These are phyloP conservation scores for Danio albolineatus DNA, from an alignment of 2,797 vertebrate genomes.

Conservation along the genomic window DNA sequence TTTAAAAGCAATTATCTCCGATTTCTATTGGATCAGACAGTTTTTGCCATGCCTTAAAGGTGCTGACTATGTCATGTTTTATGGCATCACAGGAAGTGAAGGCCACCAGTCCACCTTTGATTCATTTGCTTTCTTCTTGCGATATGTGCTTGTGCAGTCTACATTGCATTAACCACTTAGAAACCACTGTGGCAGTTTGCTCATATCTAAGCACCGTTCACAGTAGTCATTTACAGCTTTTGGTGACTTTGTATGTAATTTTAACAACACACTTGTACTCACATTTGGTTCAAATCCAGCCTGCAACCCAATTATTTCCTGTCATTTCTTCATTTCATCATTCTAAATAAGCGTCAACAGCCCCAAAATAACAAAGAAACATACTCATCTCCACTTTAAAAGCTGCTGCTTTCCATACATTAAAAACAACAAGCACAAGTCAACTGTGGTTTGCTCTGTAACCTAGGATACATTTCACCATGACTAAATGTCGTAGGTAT, in stretches of 20 bases:
- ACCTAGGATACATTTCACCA: constrained; percentile 23
- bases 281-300: neutral
- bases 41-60: too few relatives aligned
- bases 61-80: neutral
- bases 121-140: neutral
- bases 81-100: neutral
- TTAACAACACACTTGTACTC: neutral
- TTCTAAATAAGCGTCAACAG: neutral
- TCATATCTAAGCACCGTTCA: neutral
- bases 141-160: neutral
- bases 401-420: neutral
- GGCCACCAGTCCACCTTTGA: constrained; percentile 28
- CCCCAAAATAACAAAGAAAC: neutral
- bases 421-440: constrained; percentile 7
- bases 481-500: constrained; percentile 20
- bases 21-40: too few relatives aligned
- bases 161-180: neutral
- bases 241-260: neutral
- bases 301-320: neutral
- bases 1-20: too few relatives aligned
- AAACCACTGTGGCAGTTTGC: neutral
- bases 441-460: constrained; percentile 17
- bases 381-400: neutral
- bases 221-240: neutral
- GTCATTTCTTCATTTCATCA: neutral